These are phyloP conservation scores for Scaptomyza parva DNA, from an alignment of 2,888 invertebrate species.

Conservation along the genomic window DNA sequence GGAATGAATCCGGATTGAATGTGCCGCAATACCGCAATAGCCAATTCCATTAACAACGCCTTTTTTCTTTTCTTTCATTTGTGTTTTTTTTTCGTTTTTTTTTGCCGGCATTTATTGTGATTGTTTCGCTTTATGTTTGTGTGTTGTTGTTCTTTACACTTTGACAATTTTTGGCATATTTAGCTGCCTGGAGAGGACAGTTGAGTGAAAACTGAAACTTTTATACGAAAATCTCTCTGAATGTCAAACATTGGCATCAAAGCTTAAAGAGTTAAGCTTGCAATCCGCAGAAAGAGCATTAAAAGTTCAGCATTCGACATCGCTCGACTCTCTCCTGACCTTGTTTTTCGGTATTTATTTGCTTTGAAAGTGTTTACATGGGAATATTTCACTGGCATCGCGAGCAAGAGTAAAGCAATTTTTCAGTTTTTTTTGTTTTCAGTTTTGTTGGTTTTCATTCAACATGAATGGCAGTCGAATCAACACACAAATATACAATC, in stretches of 20 bases:
- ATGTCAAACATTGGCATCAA: neutral
- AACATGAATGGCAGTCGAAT: constrained; percentile 26
- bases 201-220: neutral
- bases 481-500: constrained; percentile 28
- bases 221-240: neutral
- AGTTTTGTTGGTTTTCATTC: constrained; percentile 31
- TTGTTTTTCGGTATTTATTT: constrained; percentile 41
- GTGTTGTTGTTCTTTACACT: constrained; percentile 32
- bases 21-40: constrained; percentile 50
- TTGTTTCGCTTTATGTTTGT: constrained; percentile 65
- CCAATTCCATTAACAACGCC: constrained; percentile 44
- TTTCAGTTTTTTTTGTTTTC: constrained; percentile 7
- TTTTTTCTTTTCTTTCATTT: neutral
- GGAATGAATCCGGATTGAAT: neutral
- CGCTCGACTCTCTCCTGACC: constrained; percentile 2
- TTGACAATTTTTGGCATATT: neutral
- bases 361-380: constrained; percentile 58
- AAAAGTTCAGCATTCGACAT: constrained; percentile 19
- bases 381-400: constrained; percentile 36
- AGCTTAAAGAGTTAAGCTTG: neutral
- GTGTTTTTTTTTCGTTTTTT: too few species aligned
- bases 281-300: constrained; percentile 9
- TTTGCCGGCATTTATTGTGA: constrained; percentile 58
- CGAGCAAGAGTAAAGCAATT: constrained; percentile 3
- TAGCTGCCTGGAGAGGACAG: constrained; percentile 1